Evolutionary conservation across 2,113 vertebrate species (phyloP), one percentile per base, ranked within the genome.

Genomic region (Anseranas semipalmata): DNA sequence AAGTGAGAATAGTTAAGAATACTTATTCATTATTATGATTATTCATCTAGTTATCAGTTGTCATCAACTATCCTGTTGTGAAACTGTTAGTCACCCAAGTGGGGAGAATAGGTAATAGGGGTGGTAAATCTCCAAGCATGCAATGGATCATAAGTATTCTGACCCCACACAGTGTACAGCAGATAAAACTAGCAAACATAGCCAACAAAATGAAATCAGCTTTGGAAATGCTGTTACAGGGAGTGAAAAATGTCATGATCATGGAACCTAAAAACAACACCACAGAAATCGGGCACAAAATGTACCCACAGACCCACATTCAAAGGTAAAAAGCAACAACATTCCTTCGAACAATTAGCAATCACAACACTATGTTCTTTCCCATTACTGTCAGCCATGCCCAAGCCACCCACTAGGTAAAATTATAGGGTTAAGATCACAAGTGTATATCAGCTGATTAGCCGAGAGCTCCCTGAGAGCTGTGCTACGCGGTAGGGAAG

Each of bases 331-430:
- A 62, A 3, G 1, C 1, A 8, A 27, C 73, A 27, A 27, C 73
- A 27, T 62, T 60, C 45, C 59, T 65, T 53, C 10, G 46, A 87
- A 80, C 82, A 93, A 96, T 94, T 77, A 94, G 59, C 92, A 93
- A 93, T 89, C 95, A 85, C 67, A 87, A 28, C 66, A 10, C n/a
- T 27, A 24, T 41, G n/a, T 6, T 91, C 75, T 41, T 74, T 79
- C 74, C 77, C 84, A 24, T 82, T 70, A 20, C 39, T 53, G 77
- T 45, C 89, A 95, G 74, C 89, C 74, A 11, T 35, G 66, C 58
- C 84, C 83, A 74, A 95, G 74, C 85, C 93, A 83, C 91, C 93
- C 91, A 62, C 87, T n/a, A 87, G 62, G 95, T 65, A 30, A 95
- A 95, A 97, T 94, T 79, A 91, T 4, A 91, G 89, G 86, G 85